Base-by-base conservation (phyloP, 2,888 invertebrate species). In the Penaeus monodon region DNA sequence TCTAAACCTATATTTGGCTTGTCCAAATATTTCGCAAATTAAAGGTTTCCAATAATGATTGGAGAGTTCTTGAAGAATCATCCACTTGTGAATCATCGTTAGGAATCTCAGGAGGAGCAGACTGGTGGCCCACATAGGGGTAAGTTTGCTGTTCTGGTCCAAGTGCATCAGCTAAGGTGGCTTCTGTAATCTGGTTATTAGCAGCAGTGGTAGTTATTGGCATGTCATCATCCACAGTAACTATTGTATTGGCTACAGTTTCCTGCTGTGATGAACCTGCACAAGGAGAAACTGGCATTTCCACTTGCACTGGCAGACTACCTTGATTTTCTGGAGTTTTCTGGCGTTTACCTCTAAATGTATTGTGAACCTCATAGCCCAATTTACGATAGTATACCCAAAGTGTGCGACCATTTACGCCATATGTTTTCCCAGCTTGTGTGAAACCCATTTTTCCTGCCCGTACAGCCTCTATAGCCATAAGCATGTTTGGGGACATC, bases 361-460 rank as follows among this genome's bases (percentile, higher is more conserved):
- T 89, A 65, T 89, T 89, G 84, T 89, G 89, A 6, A 89, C 89
- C 65, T 88, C 85, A 44, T 89, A 89, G n/a, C 89, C 89, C 49
- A 89, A 78, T 38, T 88, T 88, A 24, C 89, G 82, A 81, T 89
- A 89, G 78, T 89, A 89, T 14, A 89, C 89, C 89, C 89, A 89
- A 14, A 89, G 68, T 7, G 89, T 89, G 17, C 89, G 74, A 27
- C 89, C 89, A 66, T 89, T 89, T 20, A 89, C 89, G 27, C 86
- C 83, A 65, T 84, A 89, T n/a, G 89, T 88, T 74, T 88, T 88
- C n/a, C 89, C 89, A 64, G 89, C 89, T 64, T 89, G 89, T 10
- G 89, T 89, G 84, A 89, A 89, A 8, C 89, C 89, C 89, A 89
- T 89, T 64, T 89, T 89, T 22, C 89, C 89, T 20, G 88, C 74